These are phyloP conservation scores for Thamnophis elegans DNA, from an alignment of 2,797 vertebrate genomes.

Conservation along the genomic window DNA sequence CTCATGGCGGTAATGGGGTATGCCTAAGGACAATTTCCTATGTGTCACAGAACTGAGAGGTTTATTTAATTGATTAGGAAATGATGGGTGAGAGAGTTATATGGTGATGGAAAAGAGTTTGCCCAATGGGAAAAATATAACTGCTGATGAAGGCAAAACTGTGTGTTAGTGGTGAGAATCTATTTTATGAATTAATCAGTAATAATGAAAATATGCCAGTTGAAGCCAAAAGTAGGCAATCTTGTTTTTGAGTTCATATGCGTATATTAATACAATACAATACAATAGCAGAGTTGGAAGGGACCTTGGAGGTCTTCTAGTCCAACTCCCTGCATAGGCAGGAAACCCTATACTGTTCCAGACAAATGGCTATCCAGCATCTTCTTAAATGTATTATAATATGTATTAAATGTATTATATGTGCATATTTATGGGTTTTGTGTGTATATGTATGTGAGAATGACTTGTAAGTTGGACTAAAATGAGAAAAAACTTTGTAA, in stretches of 20 bases:
- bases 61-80: neutral
- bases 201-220: neutral
- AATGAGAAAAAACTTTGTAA: neutral
- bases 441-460: neutral
- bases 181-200: neutral
- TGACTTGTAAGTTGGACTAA: neutral
- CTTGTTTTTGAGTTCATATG: neutral
- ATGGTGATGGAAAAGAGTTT: neutral
- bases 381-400: too few relatives aligned
- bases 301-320: too few relatives aligned
- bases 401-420: neutral
- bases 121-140: neutral
- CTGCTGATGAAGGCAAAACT: neutral
- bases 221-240: neutral
- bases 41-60: neutral
- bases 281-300: too few relatives aligned
- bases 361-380: too few relatives aligned
- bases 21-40: neutral
- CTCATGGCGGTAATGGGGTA: neutral
- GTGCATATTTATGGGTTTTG: neutral
- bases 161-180: neutral
- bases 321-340: too few relatives aligned
- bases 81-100: neutral
- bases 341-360: too few relatives aligned
- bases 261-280: neutral